Percentiles rank a stretch among this genome's conserved stretches.
These are phyloP conservation scores for Drosophila pandora DNA, from an alignment of 1,140 invertebrate species.

Conservation along the genomic window DNA sequence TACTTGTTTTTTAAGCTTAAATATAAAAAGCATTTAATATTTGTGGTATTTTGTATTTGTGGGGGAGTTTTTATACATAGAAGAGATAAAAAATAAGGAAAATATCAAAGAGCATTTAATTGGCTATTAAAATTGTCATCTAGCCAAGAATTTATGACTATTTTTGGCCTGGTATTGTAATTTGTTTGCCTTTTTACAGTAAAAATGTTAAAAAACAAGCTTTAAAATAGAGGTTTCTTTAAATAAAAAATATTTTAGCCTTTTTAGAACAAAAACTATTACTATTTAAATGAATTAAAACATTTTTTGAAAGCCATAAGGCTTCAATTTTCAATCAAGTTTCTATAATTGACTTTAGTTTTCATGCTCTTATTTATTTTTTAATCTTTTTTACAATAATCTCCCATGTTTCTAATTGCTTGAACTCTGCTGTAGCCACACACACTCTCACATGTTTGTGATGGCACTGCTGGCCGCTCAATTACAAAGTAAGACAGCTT, in stretches of 20 bases:
- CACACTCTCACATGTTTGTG: not conserved
- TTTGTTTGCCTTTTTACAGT: too few species aligned
- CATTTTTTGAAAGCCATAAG: too few species aligned
- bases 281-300: too few species aligned
- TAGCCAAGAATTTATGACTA: too few species aligned
- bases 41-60: not conserved
- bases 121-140: not conserved
- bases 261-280: too few species aligned
- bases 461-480: constrained; percentile 47
- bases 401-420: not conserved
- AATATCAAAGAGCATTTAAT: not conserved
- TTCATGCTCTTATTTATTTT: not conserved
- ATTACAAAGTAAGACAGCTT: constrained; percentile 77
- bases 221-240: too few species aligned
- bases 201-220: too few species aligned
- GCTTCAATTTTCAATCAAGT: too few species aligned
- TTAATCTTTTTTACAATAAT: not conserved
- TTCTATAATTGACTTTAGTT: not conserved
- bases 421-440: not conserved
- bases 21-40: not conserved
- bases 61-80: not conserved
- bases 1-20: not conserved
- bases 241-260: too few species aligned
- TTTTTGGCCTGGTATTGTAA: too few species aligned
- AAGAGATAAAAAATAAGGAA: not conserved